Percentiles rank a stretch among this genome's conserved stretches.
Evolutionary conservation across 2,888 invertebrate species (phyloP).

Genomic region (Oasisia sp.): DNA sequence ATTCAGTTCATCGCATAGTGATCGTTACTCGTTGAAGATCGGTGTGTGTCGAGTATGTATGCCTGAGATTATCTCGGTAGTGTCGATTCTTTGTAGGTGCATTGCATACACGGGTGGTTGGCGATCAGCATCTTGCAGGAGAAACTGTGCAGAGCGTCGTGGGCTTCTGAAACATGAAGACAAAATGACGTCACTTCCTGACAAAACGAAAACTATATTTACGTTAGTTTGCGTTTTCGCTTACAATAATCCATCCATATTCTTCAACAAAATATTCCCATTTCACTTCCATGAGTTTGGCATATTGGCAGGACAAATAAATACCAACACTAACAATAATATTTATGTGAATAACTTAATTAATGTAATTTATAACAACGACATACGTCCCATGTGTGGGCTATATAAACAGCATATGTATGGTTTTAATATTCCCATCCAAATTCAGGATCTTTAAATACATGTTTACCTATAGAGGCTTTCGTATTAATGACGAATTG

Average conservation of each 20-base stretch:
- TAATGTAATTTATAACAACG: background rate
- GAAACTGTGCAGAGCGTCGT: slow-evolving; percentile 62
- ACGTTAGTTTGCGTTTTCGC: background rate
- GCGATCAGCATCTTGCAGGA: slow-evolving; percentile 59
- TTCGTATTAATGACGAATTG: no score
- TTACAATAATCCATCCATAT: background rate
- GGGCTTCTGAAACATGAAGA: slow-evolving; percentile 56
- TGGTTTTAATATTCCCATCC: no score
- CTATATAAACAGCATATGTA: background rate
- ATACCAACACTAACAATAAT: background rate
- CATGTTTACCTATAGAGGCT: no score
- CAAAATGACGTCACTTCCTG: background rate
- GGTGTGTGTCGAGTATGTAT: background rate
- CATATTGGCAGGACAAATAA: background rate
- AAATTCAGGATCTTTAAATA: no score
- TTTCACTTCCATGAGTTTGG: background rate
- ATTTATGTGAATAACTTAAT: background rate
- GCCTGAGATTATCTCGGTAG: background rate
- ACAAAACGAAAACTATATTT: background rate
- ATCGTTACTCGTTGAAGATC: background rate
- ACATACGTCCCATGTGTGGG: background rate
- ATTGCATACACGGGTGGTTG: slow-evolving; percentile 51
- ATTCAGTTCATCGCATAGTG: background rate
- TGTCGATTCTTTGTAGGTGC: slow-evolving; percentile 48
- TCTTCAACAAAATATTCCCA: no score